Percentiles rank a stretch among this genome's conserved stretches.
phyloP scores from a whole-genome alignment of 2,113 vertebrate species.

The Neodon shergylaensis region DNA sequence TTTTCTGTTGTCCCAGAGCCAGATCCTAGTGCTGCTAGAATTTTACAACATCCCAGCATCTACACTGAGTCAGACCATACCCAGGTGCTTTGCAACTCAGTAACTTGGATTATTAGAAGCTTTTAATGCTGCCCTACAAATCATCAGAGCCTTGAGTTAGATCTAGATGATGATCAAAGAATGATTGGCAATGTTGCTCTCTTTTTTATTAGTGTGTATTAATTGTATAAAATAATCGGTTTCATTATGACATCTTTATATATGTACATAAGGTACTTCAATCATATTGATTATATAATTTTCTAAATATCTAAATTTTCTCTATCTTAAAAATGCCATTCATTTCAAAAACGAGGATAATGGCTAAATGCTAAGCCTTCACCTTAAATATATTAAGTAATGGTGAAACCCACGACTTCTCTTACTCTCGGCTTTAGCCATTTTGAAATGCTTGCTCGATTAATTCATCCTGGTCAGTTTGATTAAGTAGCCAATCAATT shows the following conservation, averaged over 20 bases:
- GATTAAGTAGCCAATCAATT: conserved; percentile 62
- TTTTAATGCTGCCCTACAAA: not conserved
- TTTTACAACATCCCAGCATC: not conserved
- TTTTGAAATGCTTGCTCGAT: conserved; percentile 4
- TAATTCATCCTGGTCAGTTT: conserved; percentile 54
- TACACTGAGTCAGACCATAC: not conserved
- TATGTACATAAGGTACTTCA: not conserved
- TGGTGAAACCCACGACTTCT: conserved; percentile 13
- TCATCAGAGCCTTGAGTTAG: not conserved
- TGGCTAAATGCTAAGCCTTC: not conserved
- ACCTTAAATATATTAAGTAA: conserved; percentile 47
- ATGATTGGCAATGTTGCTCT: not conserved
- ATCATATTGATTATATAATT: not conserved
- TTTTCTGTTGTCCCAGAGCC: not conserved
- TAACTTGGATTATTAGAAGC: not conserved
- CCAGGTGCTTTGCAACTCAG: not conserved
- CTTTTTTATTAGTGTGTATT: not conserved
- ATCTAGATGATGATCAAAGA: not conserved
- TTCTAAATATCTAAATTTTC: conserved; percentile 11
- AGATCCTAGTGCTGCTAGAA: not conserved
- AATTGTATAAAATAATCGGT: not conserved
- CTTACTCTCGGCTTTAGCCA: conserved; percentile 29
- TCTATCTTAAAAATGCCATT: conserved; percentile 31
- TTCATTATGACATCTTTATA: not conserved
- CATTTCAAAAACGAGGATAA: conserved; percentile 20